phyloP scores from a whole-genome alignment of 2,888 invertebrate species.

The Tiphia femorata region DNA sequence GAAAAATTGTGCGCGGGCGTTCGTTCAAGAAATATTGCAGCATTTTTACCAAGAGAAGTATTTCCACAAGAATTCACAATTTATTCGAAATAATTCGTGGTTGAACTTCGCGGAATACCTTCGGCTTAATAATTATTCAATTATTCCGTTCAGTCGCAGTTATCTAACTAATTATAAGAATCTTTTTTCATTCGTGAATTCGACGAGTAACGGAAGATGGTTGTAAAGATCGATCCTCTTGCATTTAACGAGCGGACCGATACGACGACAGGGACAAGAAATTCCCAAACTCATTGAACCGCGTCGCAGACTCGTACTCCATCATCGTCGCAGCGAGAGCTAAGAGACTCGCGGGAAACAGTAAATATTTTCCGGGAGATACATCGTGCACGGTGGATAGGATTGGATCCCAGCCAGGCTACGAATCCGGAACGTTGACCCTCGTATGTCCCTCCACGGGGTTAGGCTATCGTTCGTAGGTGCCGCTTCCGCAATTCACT shows the following conservation, averaged over 20 bases:
- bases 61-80: no score
- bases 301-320: constrained; percentile 11
- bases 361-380: constrained; percentile 55
- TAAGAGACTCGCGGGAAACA: constrained; percentile 42
- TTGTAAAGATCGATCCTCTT: no score
- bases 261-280: neutral
- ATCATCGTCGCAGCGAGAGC: constrained; percentile 13
- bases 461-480: neutral
- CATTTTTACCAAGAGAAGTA: no score
- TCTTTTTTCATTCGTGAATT: neutral
- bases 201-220: neutral
- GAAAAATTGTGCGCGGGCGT: no score
- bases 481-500: neutral
- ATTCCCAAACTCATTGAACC: constrained; percentile 1
- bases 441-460: constrained; percentile 14
- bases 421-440: constrained; percentile 52
- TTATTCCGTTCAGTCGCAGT: no score
- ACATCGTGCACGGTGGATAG: constrained; percentile 36
- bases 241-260: no score
- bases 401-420: constrained; percentile 56
- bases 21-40: no score
- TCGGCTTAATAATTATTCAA: no score
- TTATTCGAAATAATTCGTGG: no score
- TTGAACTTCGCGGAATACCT: no score
- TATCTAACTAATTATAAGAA: no score